A percentile compares a stretch with the other conserved stretches of the same genome.
Conservation (phyloP, 92 coral and sea anemone species). For the Siderastrea siderea region DNA sequence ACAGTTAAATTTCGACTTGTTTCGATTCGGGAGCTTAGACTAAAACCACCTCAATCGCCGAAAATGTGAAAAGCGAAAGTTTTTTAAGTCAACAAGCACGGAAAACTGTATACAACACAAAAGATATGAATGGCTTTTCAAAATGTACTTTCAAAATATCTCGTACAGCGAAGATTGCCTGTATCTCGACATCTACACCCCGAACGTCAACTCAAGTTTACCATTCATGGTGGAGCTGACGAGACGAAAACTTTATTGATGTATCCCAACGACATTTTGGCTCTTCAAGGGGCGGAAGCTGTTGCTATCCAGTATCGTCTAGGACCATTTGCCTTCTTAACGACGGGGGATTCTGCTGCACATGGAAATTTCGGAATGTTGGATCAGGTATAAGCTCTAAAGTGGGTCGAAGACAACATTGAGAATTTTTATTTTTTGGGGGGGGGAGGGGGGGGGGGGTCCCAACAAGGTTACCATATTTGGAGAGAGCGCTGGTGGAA, state of each 20-base stretch:
- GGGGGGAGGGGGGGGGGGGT: conserved; percentile 65
- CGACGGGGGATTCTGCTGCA: conserved; percentile 60
- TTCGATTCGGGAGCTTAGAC: too few species aligned
- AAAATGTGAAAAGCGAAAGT: conserved; percentile 48
- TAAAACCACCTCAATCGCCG: conserved; percentile 36
- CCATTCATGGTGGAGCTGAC: conserved; percentile 81
- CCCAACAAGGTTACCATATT: conserved; percentile 74
- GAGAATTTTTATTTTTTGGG: conserved; percentile 15
- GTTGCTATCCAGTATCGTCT: conserved; percentile 77
- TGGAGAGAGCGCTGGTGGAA: conserved; percentile 91
- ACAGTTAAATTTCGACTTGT: too few species aligned
- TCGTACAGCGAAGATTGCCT: not conserved
- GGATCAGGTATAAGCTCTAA: conserved; percentile 80
- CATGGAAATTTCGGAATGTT: conserved; percentile 79
- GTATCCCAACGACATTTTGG: conserved; percentile 56
- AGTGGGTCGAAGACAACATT: conserved; percentile 84
- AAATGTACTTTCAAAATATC: conserved; percentile 18
- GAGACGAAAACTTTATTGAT: conserved; percentile 52
- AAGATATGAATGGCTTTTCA: not conserved
- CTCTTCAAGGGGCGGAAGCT: conserved; percentile 59
- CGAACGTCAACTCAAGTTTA: conserved; percentile 7
- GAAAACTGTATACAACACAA: conserved; percentile 52
- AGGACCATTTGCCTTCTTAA: conserved; percentile 75
- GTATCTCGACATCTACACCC: conserved; percentile 11
- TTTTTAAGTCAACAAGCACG: not conserved